Percentiles rank a stretch among this genome's conserved stretches.
These are phyloP conservation scores for Eriocheir sinensis DNA, from an alignment of 1,140 invertebrate species.

Conservation along the genomic window DNA sequence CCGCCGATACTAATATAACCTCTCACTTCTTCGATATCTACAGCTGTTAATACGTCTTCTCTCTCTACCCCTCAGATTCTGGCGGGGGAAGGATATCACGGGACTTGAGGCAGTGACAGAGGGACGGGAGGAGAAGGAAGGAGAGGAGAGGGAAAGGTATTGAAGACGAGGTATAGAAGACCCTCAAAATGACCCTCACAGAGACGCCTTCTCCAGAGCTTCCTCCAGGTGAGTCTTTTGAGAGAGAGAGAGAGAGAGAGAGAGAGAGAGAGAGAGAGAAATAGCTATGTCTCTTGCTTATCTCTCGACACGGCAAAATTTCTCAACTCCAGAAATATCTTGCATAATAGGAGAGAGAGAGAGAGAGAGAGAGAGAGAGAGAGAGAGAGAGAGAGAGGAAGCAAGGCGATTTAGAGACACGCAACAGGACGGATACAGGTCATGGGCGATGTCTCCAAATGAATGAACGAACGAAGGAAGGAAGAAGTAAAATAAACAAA, in stretches of 20 bases:
- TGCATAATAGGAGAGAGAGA: not conserved
- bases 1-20: too few relatives aligned
- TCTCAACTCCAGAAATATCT: too few relatives aligned
- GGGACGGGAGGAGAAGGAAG: not conserved
- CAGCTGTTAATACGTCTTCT: too few relatives aligned
- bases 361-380: not conserved
- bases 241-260: constrained; percentile 32
- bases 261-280: constrained; percentile 34
- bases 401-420: too few relatives aligned
- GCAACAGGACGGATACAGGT: too few relatives aligned
- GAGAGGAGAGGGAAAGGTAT: too few relatives aligned
- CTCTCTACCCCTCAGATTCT: too few relatives aligned
- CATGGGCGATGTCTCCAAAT: too few relatives aligned
- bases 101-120: not conserved
- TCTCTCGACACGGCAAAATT: too few relatives aligned
- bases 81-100: too few relatives aligned
- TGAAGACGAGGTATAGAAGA: not conserved
- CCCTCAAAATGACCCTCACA: not conserved
- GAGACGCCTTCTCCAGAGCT: not conserved
- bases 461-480: not conserved
- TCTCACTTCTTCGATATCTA: too few relatives aligned
- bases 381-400: not conserved
- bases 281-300: not conserved
- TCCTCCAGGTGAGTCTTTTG: not conserved
- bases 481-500: not conserved